phyloP scores from a whole-genome alignment of 30 jellyfish, hydroid and myxozoan species.

The Chironex yamaguchii region DNA sequence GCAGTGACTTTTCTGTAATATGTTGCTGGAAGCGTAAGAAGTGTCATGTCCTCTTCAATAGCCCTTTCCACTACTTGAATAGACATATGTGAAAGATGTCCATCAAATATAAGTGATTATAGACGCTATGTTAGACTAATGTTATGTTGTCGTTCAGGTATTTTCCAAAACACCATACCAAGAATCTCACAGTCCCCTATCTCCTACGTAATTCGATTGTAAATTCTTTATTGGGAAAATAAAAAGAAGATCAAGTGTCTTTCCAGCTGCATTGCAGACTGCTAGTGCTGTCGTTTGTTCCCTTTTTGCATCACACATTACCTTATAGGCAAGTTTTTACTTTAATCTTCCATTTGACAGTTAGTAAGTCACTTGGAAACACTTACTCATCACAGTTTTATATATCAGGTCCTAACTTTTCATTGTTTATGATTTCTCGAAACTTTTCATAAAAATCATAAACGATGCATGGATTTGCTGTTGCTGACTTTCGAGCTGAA shows the following conservation, averaged over 20 bases:
- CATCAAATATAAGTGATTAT: constrained; percentile 13
- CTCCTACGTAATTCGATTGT: constrained; percentile 19
- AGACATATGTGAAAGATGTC: constrained; percentile 62
- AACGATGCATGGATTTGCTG: constrained; percentile 54
- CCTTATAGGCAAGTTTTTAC: not conserved
- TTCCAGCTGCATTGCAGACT: constrained; percentile 69
- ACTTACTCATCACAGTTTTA: not conserved
- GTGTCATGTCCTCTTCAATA: constrained; percentile 7
- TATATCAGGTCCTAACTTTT: not conserved
- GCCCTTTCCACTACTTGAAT: constrained; percentile 32
- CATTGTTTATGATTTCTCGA: not conserved
- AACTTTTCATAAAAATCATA: constrained; percentile 40
- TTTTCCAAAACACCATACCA: constrained; percentile 53
- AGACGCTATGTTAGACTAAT: constrained; percentile 23
- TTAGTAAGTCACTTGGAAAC: not conserved
- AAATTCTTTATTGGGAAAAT: constrained; percentile 27
- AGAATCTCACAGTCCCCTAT: constrained; percentile 15
- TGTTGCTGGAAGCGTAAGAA: constrained; percentile 50
- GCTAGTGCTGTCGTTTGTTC: constrained; percentile 44
- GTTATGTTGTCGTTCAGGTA: constrained; percentile 59
- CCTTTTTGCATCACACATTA: constrained; percentile 32
- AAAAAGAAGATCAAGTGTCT: constrained; percentile 27
- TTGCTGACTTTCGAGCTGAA: constrained; percentile 47
- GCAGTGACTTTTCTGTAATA: constrained; percentile 21
- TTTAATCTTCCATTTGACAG: constrained; percentile 19